Evolutionary conservation across 2,113 vertebrate species (phyloP).

Genomic region (Helogale parvula): DNA sequence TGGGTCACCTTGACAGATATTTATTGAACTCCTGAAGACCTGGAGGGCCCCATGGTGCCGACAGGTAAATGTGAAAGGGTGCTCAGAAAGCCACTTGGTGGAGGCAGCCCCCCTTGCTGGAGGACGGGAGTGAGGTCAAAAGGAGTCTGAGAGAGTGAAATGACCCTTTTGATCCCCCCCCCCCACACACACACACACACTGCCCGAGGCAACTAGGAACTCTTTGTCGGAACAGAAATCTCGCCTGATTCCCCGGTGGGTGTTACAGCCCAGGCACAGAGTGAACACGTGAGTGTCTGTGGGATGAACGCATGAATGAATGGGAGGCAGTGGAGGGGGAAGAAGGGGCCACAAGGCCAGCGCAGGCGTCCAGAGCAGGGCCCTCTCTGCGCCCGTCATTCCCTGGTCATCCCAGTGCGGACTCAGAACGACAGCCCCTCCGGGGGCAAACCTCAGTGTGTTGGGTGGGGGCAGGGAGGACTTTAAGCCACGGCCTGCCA

Average conservation of each 20-base stretch:
- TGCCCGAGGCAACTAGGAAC: accelerated
- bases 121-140: no score
- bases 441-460: background rate
- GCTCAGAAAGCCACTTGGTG: background rate
- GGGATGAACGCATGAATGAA: accelerated
- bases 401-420: background rate
- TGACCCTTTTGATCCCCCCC: background rate
- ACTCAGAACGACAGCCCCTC: background rate
- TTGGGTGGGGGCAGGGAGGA: no score
- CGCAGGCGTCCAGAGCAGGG: background rate
- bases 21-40: background rate
- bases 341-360: accelerated
- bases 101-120: background rate
- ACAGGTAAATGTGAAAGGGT: no score
- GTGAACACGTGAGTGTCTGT: accelerated
- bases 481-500: background rate
- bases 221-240: background rate
- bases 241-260: background rate
- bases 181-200: background rate
- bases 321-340: accelerated
- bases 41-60: accelerated
- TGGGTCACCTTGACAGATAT: no score
- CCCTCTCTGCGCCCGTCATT: accelerated
- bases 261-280: background rate
- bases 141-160: background rate